phyloP scores from a whole-genome alignment of 2,797 vertebrate genomes.

The Hipposideros larvatus region DNA sequence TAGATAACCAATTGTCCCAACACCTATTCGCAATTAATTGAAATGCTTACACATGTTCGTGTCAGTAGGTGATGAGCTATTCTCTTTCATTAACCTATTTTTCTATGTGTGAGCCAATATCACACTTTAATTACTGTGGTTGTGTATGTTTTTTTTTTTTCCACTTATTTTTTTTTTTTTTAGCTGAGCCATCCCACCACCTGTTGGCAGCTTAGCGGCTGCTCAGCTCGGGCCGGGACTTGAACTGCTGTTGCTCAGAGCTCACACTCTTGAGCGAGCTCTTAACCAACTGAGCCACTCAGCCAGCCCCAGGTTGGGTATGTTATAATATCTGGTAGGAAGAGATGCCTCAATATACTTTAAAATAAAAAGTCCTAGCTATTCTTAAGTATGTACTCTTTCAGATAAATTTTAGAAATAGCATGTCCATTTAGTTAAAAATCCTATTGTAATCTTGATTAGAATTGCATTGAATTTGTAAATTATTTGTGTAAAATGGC shows the following conservation, averaged over 20 bases:
- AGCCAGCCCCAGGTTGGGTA: neutral
- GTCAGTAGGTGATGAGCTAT: neutral
- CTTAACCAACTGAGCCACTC: too few species aligned
- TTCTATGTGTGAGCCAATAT: constrained; percentile 39
- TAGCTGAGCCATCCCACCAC: too few species aligned
- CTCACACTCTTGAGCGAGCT: too few species aligned
- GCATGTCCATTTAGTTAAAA: constrained; percentile 27
- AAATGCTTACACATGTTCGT: neutral
- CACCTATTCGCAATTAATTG: neutral
- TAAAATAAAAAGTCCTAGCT: neutral
- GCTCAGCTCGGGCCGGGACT: too few species aligned
- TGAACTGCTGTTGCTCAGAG: too few species aligned
- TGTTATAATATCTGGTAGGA: constrained; percentile 42
- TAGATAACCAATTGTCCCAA: constrained; percentile 26
- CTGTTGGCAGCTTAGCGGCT: too few species aligned
- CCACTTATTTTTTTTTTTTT: too few species aligned
- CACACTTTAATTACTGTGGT: constrained; percentile 22
- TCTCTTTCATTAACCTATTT: constrained; percentile 40
- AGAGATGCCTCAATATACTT: neutral
- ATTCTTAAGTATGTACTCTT: constrained; percentile 4
- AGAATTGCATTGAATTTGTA: constrained; percentile 4
- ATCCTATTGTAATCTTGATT: constrained; percentile 44
- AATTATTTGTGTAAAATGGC: constrained; percentile 40
- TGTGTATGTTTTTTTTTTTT: neutral
- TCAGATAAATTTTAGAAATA: constrained; percentile 56